Evolutionary conservation across 2,113 vertebrate genomes (phyloP).

Genomic region (Muscicapa adusta): DNA sequence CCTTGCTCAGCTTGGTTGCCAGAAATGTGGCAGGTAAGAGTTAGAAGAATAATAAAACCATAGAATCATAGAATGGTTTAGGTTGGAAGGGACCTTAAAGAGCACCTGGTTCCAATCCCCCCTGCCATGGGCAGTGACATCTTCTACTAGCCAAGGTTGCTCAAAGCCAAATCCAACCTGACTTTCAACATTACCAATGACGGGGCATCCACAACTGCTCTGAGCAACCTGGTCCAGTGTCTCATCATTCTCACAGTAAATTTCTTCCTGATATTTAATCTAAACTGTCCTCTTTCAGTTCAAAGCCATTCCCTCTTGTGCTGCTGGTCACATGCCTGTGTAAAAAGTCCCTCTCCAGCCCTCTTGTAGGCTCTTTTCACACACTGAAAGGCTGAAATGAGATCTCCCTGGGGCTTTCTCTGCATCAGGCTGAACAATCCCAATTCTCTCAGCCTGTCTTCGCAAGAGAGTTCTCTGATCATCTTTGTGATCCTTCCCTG

Average conservation of each 20-base stretch:
- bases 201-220: neutral
- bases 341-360: neutral
- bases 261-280: neutral
- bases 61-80: neutral
- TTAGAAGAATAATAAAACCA: neutral
- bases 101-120: neutral
- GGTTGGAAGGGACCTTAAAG: neutral
- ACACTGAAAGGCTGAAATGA: neutral
- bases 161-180: neutral
- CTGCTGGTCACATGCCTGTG: neutral
- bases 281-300: neutral
- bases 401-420: neutral
- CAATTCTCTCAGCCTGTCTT: neutral
- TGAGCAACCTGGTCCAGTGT: neutral
- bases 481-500: neutral
- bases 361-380: neutral
- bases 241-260: neutral
- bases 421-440: neutral
- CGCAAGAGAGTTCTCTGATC: neutral
- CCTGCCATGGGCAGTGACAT: neutral
- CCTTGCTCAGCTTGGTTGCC: neutral
- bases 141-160: neutral
- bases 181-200: neutral
- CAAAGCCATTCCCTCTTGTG: neutral
- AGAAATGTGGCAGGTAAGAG: accelerated